Conservation (phyloP, 2,797 vertebrate genomes). For the Sitta carolinensis region DNA sequence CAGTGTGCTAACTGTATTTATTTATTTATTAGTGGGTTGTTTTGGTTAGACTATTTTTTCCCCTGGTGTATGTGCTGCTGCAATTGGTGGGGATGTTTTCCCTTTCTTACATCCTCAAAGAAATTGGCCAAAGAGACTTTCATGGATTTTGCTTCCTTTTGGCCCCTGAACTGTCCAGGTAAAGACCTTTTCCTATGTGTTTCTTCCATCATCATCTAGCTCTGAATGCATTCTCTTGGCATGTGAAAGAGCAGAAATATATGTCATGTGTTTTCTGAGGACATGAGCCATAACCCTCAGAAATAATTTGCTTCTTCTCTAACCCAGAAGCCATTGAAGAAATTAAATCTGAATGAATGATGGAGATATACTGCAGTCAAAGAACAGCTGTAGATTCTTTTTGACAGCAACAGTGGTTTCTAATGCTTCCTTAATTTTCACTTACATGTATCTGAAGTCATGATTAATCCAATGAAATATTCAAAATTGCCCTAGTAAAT, state of each 20-base stretch:
- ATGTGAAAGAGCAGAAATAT: not conserved
- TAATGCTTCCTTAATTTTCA: not conserved
- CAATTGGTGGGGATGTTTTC: not conserved
- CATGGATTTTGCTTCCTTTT: not conserved
- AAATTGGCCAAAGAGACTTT: not conserved
- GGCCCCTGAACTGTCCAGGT: not conserved
- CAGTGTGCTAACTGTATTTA: slow-evolving; percentile 28
- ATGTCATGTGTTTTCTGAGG: not conserved
- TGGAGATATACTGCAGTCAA: not conserved
- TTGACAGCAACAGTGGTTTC: not conserved
- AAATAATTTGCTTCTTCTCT: not conserved
- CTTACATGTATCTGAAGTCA: not conserved
- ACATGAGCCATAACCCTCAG: not conserved
- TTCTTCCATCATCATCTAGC: not conserved
- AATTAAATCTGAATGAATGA: not conserved
- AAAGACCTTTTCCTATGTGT: not conserved
- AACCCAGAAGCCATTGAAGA: not conserved
- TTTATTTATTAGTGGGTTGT: slow-evolving; percentile 41
- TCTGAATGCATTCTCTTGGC: not conserved
- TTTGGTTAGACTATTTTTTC: slow-evolving; percentile 36
- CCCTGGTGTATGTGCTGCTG: not conserved
- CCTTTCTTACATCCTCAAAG: not conserved
- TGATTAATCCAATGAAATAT: not conserved
- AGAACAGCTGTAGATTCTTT: not conserved
- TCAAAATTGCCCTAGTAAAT: not conserved